Conservation (phyloP, 2,797 vertebrate species). For the Masticophis lateralis region DNA sequence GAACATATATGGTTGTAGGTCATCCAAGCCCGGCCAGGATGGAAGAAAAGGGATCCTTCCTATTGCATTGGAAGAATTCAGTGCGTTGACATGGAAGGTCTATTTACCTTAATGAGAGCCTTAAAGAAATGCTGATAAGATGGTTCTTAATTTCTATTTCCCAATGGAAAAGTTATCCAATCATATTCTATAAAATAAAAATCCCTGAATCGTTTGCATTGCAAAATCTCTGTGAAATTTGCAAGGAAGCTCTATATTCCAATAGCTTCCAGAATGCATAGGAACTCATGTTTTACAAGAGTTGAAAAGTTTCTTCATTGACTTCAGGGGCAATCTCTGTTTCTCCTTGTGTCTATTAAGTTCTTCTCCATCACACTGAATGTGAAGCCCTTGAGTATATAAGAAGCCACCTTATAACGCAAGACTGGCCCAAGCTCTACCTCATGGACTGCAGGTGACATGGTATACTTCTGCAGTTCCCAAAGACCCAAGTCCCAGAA, state of each 20-base stretch:
- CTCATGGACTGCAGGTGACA: background rate
- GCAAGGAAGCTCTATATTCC: background rate
- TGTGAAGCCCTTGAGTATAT: background rate
- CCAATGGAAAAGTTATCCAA: background rate
- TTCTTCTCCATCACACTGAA: background rate
- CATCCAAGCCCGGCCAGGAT: no score
- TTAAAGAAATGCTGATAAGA: background rate
- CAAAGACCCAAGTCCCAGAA: background rate
- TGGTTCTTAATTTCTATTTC: background rate
- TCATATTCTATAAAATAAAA: background rate
- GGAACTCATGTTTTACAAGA: no score
- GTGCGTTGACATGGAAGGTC: background rate
- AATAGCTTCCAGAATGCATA: background rate
- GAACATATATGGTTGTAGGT: background rate
- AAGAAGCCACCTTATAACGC: background rate
- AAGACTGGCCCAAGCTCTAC: background rate
- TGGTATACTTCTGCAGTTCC: background rate
- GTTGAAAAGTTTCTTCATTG: background rate
- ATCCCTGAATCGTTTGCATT: background rate
- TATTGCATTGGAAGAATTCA: background rate
- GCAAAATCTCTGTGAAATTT: background rate
- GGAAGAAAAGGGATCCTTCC: background rate
- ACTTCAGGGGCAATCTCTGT: no score
- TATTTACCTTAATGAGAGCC: background rate
- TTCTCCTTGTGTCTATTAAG: background rate